Percentiles rank a stretch among this genome's conserved stretches.
Evolutionary conservation across 2,888 invertebrate genomes (phyloP).

Genomic region (Eilema griseolum): DNA sequence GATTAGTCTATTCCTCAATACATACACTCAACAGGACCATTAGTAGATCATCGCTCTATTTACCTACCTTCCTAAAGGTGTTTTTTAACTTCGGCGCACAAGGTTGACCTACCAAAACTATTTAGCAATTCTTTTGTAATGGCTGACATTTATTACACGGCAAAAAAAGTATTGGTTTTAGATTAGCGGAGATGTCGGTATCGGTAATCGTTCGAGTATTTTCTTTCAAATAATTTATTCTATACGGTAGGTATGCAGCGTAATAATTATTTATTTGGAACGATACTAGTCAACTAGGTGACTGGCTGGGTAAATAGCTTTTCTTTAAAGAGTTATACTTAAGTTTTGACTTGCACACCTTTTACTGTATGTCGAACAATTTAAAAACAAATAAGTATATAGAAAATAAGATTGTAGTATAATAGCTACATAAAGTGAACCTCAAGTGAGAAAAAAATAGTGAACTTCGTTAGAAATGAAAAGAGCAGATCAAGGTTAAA

Average conservation of each 20-base stretch:
- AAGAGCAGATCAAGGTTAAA: neutral
- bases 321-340: too few species aligned
- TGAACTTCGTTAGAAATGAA: neutral
- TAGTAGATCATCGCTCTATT: conserved; percentile 2
- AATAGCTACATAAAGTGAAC: neutral
- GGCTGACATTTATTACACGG: neutral
- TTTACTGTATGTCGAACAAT: too few species aligned
- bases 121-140: conserved; percentile 2
- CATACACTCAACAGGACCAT: neutral
- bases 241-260: neutral
- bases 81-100: neutral
- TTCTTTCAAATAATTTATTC: neutral
- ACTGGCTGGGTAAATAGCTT: too few species aligned
- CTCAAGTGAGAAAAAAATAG: neutral
- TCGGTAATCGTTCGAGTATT: neutral
- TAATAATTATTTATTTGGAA: neutral
- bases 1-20: neutral
- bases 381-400: too few species aligned
- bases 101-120: conserved; percentile 3
- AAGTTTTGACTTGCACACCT: too few species aligned
- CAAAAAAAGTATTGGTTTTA: conserved; percentile 10
- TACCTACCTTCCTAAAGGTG: neutral
- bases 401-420: neutral
- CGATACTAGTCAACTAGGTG: too few species aligned
- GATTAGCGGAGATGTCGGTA: neutral